phyloP scores from a whole-genome alignment of 2,113 vertebrate genomes.

The Ochotona curzoniae region DNA sequence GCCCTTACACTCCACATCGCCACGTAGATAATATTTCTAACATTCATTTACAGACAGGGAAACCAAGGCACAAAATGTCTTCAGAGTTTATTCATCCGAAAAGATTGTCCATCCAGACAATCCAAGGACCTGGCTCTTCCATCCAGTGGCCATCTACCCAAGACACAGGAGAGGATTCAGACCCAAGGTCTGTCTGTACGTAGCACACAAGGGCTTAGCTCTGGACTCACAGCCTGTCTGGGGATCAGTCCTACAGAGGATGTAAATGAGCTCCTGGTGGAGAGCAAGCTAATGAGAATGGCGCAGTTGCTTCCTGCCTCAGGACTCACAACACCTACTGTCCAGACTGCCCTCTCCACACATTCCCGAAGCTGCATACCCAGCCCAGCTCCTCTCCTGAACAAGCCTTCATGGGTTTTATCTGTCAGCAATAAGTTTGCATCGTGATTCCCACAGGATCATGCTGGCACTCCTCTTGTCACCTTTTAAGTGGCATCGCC shows the following conservation, averaged over 20 bases:
- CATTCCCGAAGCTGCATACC: fast-evolving
- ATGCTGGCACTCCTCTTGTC: fast-evolving
- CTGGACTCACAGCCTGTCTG: fast-evolving
- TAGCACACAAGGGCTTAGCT: too few species aligned
- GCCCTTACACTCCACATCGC: fast-evolving
- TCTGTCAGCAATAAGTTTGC: fast-evolving
- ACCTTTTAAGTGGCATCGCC: neutral
- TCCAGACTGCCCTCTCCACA: fast-evolving
- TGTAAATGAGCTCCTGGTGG: fast-evolving
- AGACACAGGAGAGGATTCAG: neutral
- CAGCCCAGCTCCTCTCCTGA: neutral
- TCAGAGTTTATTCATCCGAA: neutral
- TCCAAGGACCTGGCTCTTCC: too few species aligned
- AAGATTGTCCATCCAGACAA: too few species aligned
- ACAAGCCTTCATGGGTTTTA: neutral
- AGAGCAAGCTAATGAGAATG: neutral
- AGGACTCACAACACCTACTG: fast-evolving
- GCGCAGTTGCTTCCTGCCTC: fast-evolving
- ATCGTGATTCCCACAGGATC: neutral
- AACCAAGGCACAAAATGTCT: neutral
- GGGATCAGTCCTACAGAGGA: neutral
- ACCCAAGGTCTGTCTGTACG: neutral
- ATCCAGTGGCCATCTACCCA: too few species aligned
- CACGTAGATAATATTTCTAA: neutral
- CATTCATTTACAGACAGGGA: neutral